Conservation (phyloP, 1,140 invertebrate species). For the Dreissena polymorpha region DNA sequence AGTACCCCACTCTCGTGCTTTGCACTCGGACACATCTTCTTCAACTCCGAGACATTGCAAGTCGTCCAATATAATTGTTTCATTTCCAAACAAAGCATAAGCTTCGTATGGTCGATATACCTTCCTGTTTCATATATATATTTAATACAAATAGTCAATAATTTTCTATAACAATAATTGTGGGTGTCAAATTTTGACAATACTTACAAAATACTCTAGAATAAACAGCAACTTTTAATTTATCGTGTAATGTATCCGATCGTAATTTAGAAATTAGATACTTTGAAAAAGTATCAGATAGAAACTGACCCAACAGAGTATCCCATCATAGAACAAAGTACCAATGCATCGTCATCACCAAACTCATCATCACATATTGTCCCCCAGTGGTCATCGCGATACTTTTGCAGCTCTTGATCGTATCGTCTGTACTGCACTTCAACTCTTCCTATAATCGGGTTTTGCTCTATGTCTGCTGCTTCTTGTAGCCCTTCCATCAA, state of each 20-base stretch:
- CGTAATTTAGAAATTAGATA: no score
- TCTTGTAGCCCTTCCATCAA: no score
- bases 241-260: no score
- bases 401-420: neutral
- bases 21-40: slow-evolving; percentile 11
- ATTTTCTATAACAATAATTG: no score
- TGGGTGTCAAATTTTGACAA: no score
- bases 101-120: no score
- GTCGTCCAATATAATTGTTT: neutral
- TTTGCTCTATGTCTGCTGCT: no score
- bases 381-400: slow-evolving; percentile 41
- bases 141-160: no score
- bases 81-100: neutral
- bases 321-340: slow-evolving; percentile 58
- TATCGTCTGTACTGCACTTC: slow-evolving; percentile 2
- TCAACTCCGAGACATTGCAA: neutral
- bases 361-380: slow-evolving; percentile 62
- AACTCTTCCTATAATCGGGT: neutral
- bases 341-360: slow-evolving; percentile 47
- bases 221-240: no score
- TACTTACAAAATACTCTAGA: no score
- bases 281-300: neutral
- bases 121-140: no score
- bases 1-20: neutral
- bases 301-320: slow-evolving; percentile 15